phyloP scores from a whole-genome alignment of 1,140 invertebrate species.

The Cyclargus thomasi region DNA sequence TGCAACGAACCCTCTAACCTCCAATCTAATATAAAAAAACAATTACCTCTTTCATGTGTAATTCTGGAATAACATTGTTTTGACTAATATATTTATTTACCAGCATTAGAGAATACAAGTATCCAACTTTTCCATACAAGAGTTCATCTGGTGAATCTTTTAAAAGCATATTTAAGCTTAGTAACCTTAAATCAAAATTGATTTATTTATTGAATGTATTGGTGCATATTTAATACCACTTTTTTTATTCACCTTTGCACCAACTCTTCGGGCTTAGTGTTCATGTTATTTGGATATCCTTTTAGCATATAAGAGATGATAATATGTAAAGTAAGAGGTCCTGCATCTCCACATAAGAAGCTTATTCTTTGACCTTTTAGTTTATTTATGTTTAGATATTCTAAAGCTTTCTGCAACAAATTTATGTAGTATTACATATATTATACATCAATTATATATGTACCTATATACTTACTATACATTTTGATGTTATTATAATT shows the following conservation, averaged over 20 bases:
- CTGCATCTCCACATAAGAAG: conserved; percentile 87
- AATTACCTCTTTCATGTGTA: conserved; percentile 62
- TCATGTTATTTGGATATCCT: conserved; percentile 40
- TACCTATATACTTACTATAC: too few relatives aligned
- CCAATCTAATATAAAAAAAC: background rate
- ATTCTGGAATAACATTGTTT: conserved; percentile 49
- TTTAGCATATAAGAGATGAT: conserved; percentile 78
- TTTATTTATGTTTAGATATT: conserved; percentile 48
- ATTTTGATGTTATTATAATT: too few relatives aligned
- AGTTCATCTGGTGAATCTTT: conserved; percentile 85
- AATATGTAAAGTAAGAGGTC: conserved; percentile 82
- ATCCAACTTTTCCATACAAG: conserved; percentile 89
- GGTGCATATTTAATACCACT: background rate
- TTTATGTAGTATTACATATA: conserved; percentile 5
- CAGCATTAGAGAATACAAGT: conserved; percentile 86
- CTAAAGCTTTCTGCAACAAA: conserved; percentile 43
- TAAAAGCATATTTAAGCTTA: conserved; percentile 71
- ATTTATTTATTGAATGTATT: background rate
- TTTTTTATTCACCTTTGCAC: conserved; percentile 66
- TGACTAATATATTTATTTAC: conserved; percentile 77
- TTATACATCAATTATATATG: conserved; percentile 14
- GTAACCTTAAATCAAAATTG: conserved; percentile 65
- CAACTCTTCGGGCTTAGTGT: conserved; percentile 61
- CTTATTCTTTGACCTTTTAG: conserved; percentile 72
- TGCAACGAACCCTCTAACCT: background rate